phyloP scores from a whole-genome alignment of 2,113 vertebrate genomes.

The Equus przewalskii region DNA sequence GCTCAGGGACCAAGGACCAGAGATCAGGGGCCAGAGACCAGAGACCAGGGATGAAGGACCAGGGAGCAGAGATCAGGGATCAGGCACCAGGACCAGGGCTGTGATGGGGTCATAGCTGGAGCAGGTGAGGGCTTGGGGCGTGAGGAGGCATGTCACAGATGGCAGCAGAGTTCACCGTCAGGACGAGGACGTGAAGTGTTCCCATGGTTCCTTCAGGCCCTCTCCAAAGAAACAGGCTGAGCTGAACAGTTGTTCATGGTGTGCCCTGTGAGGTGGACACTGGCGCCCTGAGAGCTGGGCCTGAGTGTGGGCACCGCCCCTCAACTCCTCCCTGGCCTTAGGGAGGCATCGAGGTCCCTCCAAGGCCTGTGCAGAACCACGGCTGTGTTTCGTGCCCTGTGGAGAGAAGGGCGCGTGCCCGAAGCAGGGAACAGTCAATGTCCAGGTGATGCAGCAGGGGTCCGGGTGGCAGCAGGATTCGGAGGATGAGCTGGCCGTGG shows the following conservation, averaged over 20 bases:
- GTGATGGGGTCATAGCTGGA: neutral
- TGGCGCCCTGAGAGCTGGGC: neutral
- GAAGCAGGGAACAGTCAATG: neutral
- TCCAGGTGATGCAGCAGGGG: neutral
- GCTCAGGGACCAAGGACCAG: neutral
- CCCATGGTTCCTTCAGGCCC: too few relatives aligned
- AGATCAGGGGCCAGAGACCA: neutral
- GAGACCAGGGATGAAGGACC: neutral
- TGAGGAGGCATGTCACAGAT: neutral
- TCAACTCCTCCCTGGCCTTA: neutral
- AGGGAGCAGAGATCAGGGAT: neutral
- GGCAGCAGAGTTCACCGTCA: neutral
- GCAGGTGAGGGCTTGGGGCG: too few relatives aligned
- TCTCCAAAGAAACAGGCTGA: neutral
- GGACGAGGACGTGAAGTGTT: neutral
- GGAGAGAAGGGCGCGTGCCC: neutral
- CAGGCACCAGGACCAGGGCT: neutral
- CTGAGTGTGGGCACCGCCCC: neutral
- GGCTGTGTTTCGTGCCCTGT: neutral
- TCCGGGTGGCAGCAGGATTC: neutral
- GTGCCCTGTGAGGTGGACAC: neutral
- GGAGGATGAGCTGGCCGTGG: accelerated
- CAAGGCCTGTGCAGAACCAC: neutral
- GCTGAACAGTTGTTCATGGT: neutral
- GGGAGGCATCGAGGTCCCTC: neutral